Base-by-base conservation (phyloP, 2,888 invertebrate species). In the Idaea biselata region DNA sequence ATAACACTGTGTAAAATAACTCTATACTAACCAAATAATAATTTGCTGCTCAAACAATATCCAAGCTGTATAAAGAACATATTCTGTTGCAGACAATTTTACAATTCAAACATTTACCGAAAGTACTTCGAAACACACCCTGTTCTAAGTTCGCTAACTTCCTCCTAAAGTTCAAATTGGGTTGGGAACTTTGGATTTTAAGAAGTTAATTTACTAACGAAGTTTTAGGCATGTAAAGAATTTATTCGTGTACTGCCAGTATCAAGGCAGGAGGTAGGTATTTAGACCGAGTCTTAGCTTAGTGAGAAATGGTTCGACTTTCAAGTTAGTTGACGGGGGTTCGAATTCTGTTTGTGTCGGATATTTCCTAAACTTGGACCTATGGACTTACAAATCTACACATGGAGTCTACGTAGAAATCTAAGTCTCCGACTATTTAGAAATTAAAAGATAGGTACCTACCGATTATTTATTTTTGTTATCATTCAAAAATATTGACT, bases 61-160 rank as follows among this genome's bases (percentile, higher is more conserved):
- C 25, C 25, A 25, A 25, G 25, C 25, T 25, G 14, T 44, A 8
- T 44, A 44, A 44, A 44, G 14, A 11, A 44, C 44, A 3, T 44
- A 44, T 44, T 44, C 44, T 44, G 44, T 44, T 44, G 44, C 44
- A 44, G 44, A 44, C 44, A 44, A 44, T 44, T 44, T 44, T 44
- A 44, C 44, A 44, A 44, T 11, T 44, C 44, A 44, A 44, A 44
- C 44, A 44, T 44, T 44, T 44, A 44, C 44, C 14, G 14, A 44
- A 44, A 44, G 44, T 44, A 44, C 44, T 44, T 44, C 14, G 14
- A 44, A 44, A 44, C 44, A 44, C 44, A 44, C 14, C 44, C 14
- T 44, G 44, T 44, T 44, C 8, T 44, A 44, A 44, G 44, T 44
- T 11, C 44, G 1, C 44, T 44, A 44, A 44, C 44, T 44, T 44